Conservation (phyloP, 1,140 invertebrate species). For the honey bee (Apis mellifera) region DNA sequence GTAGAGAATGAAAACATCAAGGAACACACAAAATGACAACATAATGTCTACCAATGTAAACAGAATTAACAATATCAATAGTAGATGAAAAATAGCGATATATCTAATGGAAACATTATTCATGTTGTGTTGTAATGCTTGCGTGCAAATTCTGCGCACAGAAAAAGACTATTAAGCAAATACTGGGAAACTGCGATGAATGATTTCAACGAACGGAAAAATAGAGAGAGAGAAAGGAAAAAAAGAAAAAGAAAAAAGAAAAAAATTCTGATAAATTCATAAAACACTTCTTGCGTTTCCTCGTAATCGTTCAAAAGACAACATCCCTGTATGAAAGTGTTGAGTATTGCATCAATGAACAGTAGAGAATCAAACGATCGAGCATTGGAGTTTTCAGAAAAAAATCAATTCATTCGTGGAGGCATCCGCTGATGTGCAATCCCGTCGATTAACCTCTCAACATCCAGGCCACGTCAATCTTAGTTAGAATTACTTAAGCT, state of each 20-base stretch:
- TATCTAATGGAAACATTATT: conserved; percentile 3
- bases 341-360: not conserved
- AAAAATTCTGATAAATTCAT: not conserved
- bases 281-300: not conserved
- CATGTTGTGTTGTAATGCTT: not conserved
- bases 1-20: not conserved
- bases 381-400: conserved; percentile 36
- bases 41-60: not conserved
- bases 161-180: not conserved
- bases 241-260: not conserved
- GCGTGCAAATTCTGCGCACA: not conserved
- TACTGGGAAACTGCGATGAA: not conserved
- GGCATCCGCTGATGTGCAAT: conserved; percentile 7
- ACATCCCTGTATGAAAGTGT: not conserved
- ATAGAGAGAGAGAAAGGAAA: not conserved
- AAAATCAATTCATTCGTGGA: conserved; percentile 53
- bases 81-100: not conserved
- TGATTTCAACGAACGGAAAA: not conserved
- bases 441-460: conserved; percentile 40
- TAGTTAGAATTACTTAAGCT: conserved; percentile 61
- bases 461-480: conserved; percentile 55
- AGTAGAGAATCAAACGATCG: not conserved
- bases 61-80: not conserved
- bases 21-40: not conserved
- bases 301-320: not conserved